Percentiles rank a stretch among this genome's conserved stretches.
Evolutionary conservation across 2,888 invertebrate genomes (phyloP).

Genomic region (Zeuzera pyrina): DNA sequence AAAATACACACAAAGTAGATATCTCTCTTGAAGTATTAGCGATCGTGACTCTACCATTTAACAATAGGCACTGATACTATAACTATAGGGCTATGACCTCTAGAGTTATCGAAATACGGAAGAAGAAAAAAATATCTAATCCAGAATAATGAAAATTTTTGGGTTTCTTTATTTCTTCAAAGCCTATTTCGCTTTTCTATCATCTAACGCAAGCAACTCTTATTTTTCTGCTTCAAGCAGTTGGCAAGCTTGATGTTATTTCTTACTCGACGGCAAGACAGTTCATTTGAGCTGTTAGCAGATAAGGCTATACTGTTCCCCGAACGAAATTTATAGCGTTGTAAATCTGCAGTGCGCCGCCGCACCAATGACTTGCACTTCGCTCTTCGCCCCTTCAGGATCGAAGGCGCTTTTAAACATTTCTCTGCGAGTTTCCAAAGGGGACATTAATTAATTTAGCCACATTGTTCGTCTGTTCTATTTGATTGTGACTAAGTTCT

Average conservation of each 20-base stretch:
- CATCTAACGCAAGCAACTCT: too few species aligned
- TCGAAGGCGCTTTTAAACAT: conserved; percentile 49
- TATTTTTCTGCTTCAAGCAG: conserved; percentile 28
- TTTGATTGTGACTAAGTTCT: conserved; percentile 41
- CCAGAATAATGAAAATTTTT: too few species aligned
- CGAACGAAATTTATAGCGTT: conserved; percentile 54
- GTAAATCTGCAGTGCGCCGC: conserved; percentile 41
- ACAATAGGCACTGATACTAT: too few species aligned
- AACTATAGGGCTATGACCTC: too few species aligned
- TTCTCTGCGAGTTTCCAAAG: conserved; percentile 35
- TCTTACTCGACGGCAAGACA: conserved; percentile 27
- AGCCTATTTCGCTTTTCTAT: too few species aligned
- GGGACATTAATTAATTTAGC: conserved; percentile 65
- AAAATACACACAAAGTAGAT: too few species aligned
- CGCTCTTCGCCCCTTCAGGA: conserved; percentile 34
- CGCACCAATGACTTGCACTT: conserved; percentile 59
- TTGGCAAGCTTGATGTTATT: conserved; percentile 32
- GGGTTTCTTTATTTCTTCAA: too few species aligned
- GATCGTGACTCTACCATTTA: too few species aligned
- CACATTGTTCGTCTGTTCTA: conserved; percentile 44
- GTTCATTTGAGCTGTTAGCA: conserved; percentile 61
- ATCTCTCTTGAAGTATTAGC: too few species aligned
- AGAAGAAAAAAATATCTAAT: too few species aligned
- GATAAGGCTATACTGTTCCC: conserved; percentile 53
- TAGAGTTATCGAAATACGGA: too few species aligned